phyloP scores from a whole-genome alignment of 2,797 vertebrate species.

The Todus mexicanus region DNA sequence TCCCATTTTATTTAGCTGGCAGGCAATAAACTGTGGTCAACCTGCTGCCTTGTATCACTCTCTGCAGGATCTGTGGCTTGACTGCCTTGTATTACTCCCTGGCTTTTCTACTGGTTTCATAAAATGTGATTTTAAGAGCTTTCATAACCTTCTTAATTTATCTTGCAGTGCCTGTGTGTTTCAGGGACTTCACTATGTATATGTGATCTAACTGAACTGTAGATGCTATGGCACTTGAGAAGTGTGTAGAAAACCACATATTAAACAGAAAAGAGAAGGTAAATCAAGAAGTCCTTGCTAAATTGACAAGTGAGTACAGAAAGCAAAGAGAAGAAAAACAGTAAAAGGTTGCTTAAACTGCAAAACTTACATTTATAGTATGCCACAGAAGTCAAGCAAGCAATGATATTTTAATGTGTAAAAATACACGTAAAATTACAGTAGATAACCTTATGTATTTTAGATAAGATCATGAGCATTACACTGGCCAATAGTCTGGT shows the following conservation, averaged over 20 bases:
- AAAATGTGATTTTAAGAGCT: conserved; percentile 25
- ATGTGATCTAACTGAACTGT: conserved; percentile 22
- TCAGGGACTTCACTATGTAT: conserved; percentile 36
- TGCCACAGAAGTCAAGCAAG: not conserved
- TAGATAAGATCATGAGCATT: rapidly evolving
- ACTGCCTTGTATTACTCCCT: not conserved
- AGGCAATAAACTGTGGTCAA: conserved; percentile 22
- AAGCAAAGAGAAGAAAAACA: not conserved
- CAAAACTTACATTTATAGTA: not conserved
- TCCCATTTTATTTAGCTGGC: conserved; percentile 5
- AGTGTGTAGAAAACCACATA: conserved; percentile 36
- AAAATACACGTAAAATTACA: not conserved
- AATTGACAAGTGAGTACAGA: not conserved
- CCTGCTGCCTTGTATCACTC: not conserved
- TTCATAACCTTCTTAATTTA: conserved; percentile 14
- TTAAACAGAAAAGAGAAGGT: conserved; percentile 9
- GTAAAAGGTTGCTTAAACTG: not conserved
- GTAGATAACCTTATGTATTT: not conserved
- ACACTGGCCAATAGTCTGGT: not conserved
- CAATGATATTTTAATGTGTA: not conserved
- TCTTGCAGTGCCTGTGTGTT: not conserved
- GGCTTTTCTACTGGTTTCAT: conserved; percentile 12
- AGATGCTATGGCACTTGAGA: not conserved
- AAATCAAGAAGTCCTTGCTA: conserved; percentile 6
- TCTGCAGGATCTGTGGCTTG: not conserved